Evolutionary conservation across 2,113 vertebrate species (phyloP), one percentile per base, ranked within the genome.

Genomic region (Zonotrichia leucophrys): DNA sequence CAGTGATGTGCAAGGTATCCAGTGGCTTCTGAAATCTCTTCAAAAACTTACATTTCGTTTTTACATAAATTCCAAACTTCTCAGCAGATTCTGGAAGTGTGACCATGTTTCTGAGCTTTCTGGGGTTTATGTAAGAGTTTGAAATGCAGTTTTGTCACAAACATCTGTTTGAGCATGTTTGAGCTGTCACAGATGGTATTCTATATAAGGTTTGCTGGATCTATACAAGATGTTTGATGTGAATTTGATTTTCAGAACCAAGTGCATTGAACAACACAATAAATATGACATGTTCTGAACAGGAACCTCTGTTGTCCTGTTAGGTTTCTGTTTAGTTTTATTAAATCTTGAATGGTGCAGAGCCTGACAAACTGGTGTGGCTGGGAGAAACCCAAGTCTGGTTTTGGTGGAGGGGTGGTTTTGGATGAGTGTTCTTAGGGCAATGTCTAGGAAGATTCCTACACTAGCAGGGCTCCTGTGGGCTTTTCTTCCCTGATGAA

Each of bases 31-130:
- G 39, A 87, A 70, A 80, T 58, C 4, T 49, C 15, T 49, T 52
- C 10, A 10, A 37, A 89, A 86, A 59, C 15, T 66, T 69, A 33
- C 13, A 55, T 68, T 80, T 85, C 18, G 5, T 53, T 74, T 83
- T 70, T 55, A 5, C 33, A n/a, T 46, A 28, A 84, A 63, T 50
- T 84, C 20, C 27, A 55, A 78, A 46, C 25, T 28, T 31, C 24
- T 78, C 27, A 89, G n/a, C 22, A 28, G 5, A 4, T 80, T 53
- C 42, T 67, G 12, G 12, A 69, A 20, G 9, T 64, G 50, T 80
- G 55, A 44, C 6, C 9, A 12, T 0, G 0, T 80, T 92, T 83
- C 15, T 5, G 12, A 13, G 4, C 0, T 21, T 41, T 77, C 64
- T 8, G 3, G 5, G 3, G 21, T 85, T 76, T 88, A 69, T 44